Conservation (phyloP, 2,797 vertebrate genomes). For the Gouania willdenowi region DNA sequence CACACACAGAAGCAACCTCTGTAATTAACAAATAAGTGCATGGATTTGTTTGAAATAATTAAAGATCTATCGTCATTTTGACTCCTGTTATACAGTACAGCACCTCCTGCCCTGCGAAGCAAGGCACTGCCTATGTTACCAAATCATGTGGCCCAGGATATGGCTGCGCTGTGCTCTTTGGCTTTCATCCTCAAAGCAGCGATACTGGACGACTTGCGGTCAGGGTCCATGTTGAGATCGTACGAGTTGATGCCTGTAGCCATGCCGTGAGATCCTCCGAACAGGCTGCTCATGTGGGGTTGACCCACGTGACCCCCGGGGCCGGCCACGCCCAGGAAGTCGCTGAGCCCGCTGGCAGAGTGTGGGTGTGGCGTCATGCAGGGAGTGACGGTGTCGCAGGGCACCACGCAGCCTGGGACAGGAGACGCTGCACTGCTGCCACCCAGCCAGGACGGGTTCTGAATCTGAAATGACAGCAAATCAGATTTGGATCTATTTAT, state of each 20-base stretch:
- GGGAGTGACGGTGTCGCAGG: slow-evolving; percentile 90
- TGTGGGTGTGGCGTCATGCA: slow-evolving; percentile 98
- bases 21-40: slow-evolving; percentile 69
- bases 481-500: too few species aligned
- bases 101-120: slow-evolving; percentile 19
- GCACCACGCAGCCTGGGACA: slow-evolving; percentile 91
- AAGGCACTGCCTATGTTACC: slow-evolving; percentile 11
- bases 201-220: slow-evolving; percentile 98
- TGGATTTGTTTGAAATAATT: slow-evolving; percentile 46
- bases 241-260: slow-evolving; percentile 89
- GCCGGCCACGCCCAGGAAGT: slow-evolving; percentile 87
- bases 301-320: slow-evolving; percentile 88
- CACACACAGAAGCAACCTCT: slow-evolving; percentile 57
- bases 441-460: slow-evolving; percentile 96
- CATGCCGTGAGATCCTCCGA: slow-evolving; percentile 82
- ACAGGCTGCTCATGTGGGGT: slow-evolving; percentile 95
- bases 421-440: slow-evolving; percentile 89
- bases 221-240: slow-evolving; percentile 94
- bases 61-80: slow-evolving; percentile 21
- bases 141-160: slow-evolving; percentile 98
- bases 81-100: slow-evolving; percentile 31
- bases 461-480: slow-evolving; percentile 78
- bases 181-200: slow-evolving; percentile 97
- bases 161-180: slow-evolving; percentile 98
- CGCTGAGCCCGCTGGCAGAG: slow-evolving; percentile 84